A percentile compares a stretch with the other conserved stretches of the same genome.
These are phyloP conservation scores for Blomia tropicalis DNA, from an alignment of 2,888 invertebrate species.

Conservation along the genomic window DNA sequence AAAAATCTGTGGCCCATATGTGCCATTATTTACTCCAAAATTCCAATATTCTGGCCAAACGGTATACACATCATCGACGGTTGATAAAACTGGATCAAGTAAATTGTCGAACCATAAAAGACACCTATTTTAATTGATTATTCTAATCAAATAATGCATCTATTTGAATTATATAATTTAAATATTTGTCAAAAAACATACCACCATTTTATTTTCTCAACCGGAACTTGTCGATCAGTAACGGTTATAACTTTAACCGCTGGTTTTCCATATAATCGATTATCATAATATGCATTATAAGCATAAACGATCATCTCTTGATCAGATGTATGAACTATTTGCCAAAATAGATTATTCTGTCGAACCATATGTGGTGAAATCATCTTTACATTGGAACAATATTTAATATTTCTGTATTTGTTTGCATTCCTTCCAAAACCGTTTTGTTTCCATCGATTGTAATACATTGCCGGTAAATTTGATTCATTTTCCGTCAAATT, in stretches of 20 bases:
- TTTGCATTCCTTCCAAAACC: not conserved
- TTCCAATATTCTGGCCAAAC: constrained; percentile 16
- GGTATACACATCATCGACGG: not conserved
- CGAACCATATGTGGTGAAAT: not conserved
- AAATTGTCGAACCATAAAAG: constrained; percentile 11
- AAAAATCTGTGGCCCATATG: constrained; percentile 1
- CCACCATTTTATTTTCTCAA: constrained; percentile 4
- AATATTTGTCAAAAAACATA: not conserved
- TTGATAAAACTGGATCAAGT: constrained; percentile 1
- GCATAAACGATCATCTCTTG: not conserved
- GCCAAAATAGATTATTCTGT: not conserved
- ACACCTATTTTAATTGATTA: constrained; percentile 9
- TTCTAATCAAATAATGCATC: not conserved
- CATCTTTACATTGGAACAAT: not conserved
- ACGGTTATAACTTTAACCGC: not conserved
- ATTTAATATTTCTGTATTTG: not conserved
- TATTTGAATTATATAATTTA: not conserved
- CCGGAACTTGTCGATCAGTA: constrained; percentile 6
- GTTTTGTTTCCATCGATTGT: not conserved
- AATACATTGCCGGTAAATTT: not conserved
- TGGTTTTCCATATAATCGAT: not conserved
- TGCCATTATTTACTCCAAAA: not conserved
- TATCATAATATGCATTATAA: constrained; percentile 22
- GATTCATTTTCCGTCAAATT: not conserved
- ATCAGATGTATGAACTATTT: not conserved